These are phyloP conservation scores for Melanerpes aurifrons DNA, from an alignment of 2,113 vertebrate species.

Conservation along the genomic window DNA sequence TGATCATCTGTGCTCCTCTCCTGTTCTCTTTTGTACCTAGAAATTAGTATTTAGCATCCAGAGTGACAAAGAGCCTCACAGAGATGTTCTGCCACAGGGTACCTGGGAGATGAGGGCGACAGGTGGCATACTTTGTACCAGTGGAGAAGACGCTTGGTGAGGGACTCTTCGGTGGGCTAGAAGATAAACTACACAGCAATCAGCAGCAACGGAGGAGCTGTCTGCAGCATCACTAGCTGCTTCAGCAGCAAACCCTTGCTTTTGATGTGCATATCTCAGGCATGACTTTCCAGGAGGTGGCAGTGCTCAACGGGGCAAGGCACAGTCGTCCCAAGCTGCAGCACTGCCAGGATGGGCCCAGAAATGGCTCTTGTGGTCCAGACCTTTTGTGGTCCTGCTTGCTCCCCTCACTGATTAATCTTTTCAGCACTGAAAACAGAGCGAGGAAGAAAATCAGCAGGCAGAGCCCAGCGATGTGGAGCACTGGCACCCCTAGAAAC, in stretches of 20 bases:
- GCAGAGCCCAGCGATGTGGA: background rate
- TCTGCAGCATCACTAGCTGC: background rate
- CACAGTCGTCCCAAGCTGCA: rapidly evolving
- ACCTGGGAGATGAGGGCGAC: rapidly evolving
- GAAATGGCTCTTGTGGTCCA: background rate
- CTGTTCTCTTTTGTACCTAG: background rate
- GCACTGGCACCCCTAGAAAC: background rate
- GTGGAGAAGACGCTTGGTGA: background rate
- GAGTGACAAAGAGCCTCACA: background rate
- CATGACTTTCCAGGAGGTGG: constrained; percentile 48
- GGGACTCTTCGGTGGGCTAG: background rate
- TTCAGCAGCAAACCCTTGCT: background rate
- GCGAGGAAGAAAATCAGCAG: background rate
- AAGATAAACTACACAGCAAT: background rate
- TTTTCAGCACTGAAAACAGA: background rate
- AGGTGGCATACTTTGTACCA: background rate
- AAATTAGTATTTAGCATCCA: background rate
- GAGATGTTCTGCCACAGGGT: background rate
- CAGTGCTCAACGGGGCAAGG: background rate
- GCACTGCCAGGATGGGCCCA: background rate
- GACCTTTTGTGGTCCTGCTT: background rate
- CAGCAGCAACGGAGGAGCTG: background rate
- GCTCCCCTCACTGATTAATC: background rate
- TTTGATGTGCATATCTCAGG: background rate
- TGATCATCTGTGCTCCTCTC: background rate